A percentile compares a stretch with the other conserved stretches of the same genome.
These are phyloP conservation scores for Lutjanus argentimaculatus DNA, from an alignment of 2,797 vertebrate species.

Conservation along the genomic window DNA sequence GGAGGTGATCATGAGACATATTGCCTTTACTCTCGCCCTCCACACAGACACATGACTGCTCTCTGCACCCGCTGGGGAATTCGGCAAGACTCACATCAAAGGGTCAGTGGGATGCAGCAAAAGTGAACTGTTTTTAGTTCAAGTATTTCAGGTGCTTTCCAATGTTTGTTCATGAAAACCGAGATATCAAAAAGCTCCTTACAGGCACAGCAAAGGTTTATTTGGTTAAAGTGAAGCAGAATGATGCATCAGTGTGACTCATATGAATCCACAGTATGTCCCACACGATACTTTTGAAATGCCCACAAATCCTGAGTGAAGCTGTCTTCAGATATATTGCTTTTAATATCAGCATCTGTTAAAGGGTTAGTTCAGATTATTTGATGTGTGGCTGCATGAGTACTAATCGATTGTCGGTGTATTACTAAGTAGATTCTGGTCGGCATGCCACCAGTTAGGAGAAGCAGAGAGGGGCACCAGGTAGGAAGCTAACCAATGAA, in stretches of 20 bases:
- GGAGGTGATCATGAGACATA: conserved; percentile 79
- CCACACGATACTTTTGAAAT: conserved; percentile 25
- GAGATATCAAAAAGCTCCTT: not conserved
- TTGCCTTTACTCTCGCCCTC: conserved; percentile 70
- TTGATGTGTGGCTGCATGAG: no score
- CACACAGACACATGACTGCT: conserved; percentile 58
- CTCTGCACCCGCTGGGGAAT: conserved; percentile 41
- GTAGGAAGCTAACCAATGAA: no score
- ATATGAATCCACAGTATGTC: conserved; percentile 14
- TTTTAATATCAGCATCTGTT: conserved; percentile 20
- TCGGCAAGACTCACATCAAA: conserved; percentile 43
- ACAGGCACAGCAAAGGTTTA: conserved; percentile 21
- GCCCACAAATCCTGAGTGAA: conserved; percentile 10
- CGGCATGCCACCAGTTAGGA: no score
- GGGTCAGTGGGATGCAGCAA: conserved; percentile 41
- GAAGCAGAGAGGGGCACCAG: no score
- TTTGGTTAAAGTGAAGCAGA: conserved; percentile 33
- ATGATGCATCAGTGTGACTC: conserved; percentile 47
- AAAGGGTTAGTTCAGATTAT: not conserved
- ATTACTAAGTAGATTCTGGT: no score
- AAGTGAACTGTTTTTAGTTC: conserved; percentile 13
- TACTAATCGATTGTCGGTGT: no score
- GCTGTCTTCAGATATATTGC: not conserved
- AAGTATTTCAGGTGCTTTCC: conserved; percentile 15
- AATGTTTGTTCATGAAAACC: conserved; percentile 5